phyloP scores from a whole-genome alignment of 2,113 vertebrate genomes.

The Seriola rivoliana region DNA sequence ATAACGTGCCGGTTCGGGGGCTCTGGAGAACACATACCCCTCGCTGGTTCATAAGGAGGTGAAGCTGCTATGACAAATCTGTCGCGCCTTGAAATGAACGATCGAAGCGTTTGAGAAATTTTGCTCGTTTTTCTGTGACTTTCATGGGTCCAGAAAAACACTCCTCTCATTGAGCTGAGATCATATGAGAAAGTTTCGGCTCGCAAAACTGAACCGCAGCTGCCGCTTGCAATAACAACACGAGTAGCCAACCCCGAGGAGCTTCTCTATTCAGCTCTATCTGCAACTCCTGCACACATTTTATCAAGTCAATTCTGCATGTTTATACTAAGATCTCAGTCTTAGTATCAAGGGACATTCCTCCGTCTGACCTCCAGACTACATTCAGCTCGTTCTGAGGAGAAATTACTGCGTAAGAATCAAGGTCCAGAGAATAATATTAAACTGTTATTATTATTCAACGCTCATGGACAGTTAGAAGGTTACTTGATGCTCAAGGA shows the following conservation, averaged over 20 bases:
- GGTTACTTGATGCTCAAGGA: not conserved
- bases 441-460: slow-evolving; percentile 4
- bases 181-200: too few relatives aligned
- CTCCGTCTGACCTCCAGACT: slow-evolving; percentile 29
- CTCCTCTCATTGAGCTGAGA: too few relatives aligned
- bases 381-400: not conserved
- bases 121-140: not conserved
- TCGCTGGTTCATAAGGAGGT: not conserved
- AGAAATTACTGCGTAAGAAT: not conserved
- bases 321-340: not conserved
- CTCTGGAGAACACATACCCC: not conserved
- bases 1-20: not conserved
- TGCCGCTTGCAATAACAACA: too few relatives aligned
- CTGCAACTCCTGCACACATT: not conserved
- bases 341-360: slow-evolving; percentile 2
- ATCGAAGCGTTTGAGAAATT: not conserved
- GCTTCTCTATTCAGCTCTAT: too few relatives aligned
- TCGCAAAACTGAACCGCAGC: too few relatives aligned
- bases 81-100: not conserved
- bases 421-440: not conserved
- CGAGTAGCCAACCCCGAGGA: too few relatives aligned
- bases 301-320: not conserved
- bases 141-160: not conserved
- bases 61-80: not conserved
- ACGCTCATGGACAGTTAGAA: not conserved